A percentile compares a stretch with the other conserved stretches of the same genome.
These are phyloP conservation scores for Lithodes maja DNA, from an alignment of 2,888 invertebrate species.

Conservation along the genomic window DNA sequence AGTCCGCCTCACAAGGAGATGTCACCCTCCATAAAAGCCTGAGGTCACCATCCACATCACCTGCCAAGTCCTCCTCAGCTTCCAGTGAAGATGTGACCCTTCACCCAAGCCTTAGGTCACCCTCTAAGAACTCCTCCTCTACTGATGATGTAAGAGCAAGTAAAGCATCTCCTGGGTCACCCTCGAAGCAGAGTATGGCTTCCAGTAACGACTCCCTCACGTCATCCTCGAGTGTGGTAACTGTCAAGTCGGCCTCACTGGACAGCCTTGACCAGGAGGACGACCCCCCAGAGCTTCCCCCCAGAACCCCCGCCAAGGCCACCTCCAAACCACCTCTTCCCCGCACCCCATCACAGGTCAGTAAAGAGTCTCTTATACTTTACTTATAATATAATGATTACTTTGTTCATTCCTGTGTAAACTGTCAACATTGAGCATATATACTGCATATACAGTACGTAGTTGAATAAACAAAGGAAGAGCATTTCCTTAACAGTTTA, in stretches of 20 bases:
- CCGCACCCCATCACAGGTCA: conserved; percentile 64
- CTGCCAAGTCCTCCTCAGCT: not conserved
- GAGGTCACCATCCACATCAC: not conserved
- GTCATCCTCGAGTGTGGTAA: conserved; percentile 72
- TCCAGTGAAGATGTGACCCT: conserved; percentile 14
- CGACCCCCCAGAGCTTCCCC: conserved; percentile 65
- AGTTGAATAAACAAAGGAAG: too few relatives aligned
- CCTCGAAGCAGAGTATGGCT: conserved; percentile 69
- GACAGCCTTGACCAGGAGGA: conserved; percentile 63
- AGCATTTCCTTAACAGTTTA: too few relatives aligned
- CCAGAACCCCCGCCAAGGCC: conserved; percentile 57
- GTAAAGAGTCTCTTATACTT: not conserved
- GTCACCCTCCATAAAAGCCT: conserved; percentile 20
- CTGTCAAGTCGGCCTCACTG: conserved; percentile 71
- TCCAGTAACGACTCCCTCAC: conserved; percentile 72
- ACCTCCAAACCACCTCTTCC: conserved; percentile 65
- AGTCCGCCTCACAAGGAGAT: conserved; percentile 67
- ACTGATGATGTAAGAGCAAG: conserved; percentile 59
- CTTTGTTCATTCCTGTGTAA: not conserved
- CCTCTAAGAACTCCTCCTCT: conserved; percentile 60
- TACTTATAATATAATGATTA: not conserved
- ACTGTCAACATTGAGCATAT: not conserved
- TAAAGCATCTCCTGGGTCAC: conserved; percentile 62
- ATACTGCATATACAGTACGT: too few relatives aligned
- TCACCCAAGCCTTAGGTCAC: conserved; percentile 49